A percentile compares a stretch with the other conserved stretches of the same genome.
Evolutionary conservation across 2,797 vertebrate species (phyloP).

Genomic region (Coluber constrictor): DNA sequence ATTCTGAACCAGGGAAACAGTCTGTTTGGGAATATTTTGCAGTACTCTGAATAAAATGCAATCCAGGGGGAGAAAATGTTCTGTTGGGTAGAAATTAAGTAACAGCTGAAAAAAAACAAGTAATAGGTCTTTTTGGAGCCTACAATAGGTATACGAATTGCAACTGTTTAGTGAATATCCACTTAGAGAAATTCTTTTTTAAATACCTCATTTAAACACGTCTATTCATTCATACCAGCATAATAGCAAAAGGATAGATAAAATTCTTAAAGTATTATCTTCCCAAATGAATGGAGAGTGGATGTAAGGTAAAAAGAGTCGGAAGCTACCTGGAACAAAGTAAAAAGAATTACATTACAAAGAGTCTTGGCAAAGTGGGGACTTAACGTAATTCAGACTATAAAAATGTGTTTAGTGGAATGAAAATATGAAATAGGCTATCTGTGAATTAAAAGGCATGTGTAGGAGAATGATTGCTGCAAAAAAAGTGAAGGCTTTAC

Average conservation of each 20-base stretch:
- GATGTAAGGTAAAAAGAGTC: background rate
- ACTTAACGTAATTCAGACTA: background rate
- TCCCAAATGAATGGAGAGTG: background rate
- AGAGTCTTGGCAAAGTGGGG: background rate
- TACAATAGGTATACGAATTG: background rate
- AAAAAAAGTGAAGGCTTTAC: background rate
- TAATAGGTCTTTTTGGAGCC: background rate
- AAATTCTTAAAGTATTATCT: background rate
- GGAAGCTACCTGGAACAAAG: background rate
- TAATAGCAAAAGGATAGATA: background rate
- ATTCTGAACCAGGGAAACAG: background rate
- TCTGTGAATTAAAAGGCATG: background rate
- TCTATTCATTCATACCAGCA: background rate
- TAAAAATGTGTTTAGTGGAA: background rate
- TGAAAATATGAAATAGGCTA: background rate
- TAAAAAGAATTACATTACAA: background rate
- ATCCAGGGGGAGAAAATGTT: background rate
- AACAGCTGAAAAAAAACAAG: background rate
- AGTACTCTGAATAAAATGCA: background rate
- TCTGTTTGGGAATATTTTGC: background rate
- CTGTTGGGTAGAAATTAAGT: background rate
- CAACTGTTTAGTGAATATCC: background rate
- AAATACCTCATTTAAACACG: background rate
- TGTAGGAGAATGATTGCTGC: background rate
- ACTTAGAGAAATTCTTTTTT: background rate